Percentiles rank a stretch among this genome's conserved stretches.
Conservation (phyloP, 2,797 vertebrate genomes). For the Poeciliopsis paucimaculata region DNA sequence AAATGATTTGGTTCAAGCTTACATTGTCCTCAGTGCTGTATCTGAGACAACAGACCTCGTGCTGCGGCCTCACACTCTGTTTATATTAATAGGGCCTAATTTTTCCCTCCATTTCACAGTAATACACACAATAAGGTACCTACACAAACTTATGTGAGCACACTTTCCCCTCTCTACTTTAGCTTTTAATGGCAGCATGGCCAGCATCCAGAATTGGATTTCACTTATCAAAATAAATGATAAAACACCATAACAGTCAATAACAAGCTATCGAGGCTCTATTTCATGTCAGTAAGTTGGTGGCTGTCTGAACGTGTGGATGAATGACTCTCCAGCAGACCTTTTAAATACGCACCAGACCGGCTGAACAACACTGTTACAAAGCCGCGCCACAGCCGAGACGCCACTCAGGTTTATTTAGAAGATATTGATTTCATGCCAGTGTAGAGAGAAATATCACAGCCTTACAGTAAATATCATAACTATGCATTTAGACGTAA, state of each 20-base stretch:
- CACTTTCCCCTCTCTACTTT: conserved; percentile 18
- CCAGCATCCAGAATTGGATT: conserved; percentile 67
- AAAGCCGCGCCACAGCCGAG: conserved; percentile 53
- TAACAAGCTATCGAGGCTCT: conserved; percentile 69
- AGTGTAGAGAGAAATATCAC: conserved; percentile 68
- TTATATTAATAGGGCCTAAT: conserved; percentile 30
- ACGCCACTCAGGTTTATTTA: conserved; percentile 80
- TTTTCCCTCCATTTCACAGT: conserved; percentile 21
- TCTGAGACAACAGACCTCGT: conserved; percentile 55
- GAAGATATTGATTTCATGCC: conserved; percentile 81
- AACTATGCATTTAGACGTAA: conserved; percentile 66
- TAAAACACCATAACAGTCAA: conserved; percentile 71
- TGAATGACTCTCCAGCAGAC: conserved; percentile 70
- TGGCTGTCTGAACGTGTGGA: conserved; percentile 68
- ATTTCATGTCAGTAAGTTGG: conserved; percentile 73
- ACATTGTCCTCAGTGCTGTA: conserved; percentile 51
- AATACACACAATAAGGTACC: conserved; percentile 20
- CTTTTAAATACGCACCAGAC: conserved; percentile 64
- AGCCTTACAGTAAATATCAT: conserved; percentile 71
- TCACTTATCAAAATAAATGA: conserved; percentile 75
- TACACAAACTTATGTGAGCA: conserved; percentile 29
- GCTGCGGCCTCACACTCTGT: conserved; percentile 36
- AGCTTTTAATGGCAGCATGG: conserved; percentile 58
- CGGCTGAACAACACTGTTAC: conserved; percentile 52
- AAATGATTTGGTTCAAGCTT: conserved; percentile 52